Evolutionary conservation across 2,888 invertebrate species (phyloP).

Genomic region (Stictocephala bisonia): DNA sequence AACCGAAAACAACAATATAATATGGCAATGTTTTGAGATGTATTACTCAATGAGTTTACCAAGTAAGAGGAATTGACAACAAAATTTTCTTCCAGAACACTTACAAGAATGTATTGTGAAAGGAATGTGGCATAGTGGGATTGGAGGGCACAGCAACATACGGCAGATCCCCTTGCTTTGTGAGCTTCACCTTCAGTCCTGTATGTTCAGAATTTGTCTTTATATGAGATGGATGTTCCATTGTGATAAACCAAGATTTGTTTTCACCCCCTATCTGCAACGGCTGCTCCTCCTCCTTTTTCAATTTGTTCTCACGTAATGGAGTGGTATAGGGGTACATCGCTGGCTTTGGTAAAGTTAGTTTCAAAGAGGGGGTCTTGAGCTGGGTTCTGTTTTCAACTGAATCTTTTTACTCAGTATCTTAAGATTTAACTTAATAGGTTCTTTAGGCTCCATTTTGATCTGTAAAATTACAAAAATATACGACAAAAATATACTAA

Average conservation of each 20-base stretch:
- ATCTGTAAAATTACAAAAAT: constrained; percentile 40
- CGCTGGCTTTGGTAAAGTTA: constrained; percentile 74
- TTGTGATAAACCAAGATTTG: constrained; percentile 40
- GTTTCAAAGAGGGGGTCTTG: constrained; percentile 66
- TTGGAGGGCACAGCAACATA: not conserved
- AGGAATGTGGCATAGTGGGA: not conserved
- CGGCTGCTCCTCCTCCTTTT: constrained; percentile 3
- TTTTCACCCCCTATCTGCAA: constrained; percentile 12
- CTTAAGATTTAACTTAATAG: constrained; percentile 49
- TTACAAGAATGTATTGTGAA: too few species aligned
- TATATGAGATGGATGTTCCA: constrained; percentile 18
- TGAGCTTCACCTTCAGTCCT: constrained; percentile 39
- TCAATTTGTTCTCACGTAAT: constrained; percentile 15
- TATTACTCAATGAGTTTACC: too few species aligned
- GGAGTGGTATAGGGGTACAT: constrained; percentile 67
- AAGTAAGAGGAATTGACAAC: too few species aligned
- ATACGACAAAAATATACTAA: too few species aligned
- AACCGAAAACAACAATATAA: too few species aligned
- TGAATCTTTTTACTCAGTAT: constrained; percentile 45
- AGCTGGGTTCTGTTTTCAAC: not conserved
- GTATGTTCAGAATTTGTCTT: constrained; percentile 19
- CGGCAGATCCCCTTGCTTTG: constrained; percentile 20
- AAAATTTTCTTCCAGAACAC: too few species aligned
- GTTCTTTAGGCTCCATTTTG: constrained; percentile 44
- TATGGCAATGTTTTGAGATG: too few species aligned